These are phyloP conservation scores for Hystrix cristata DNA, from an alignment of 2,113 vertebrate genomes.

Conservation along the genomic window DNA sequence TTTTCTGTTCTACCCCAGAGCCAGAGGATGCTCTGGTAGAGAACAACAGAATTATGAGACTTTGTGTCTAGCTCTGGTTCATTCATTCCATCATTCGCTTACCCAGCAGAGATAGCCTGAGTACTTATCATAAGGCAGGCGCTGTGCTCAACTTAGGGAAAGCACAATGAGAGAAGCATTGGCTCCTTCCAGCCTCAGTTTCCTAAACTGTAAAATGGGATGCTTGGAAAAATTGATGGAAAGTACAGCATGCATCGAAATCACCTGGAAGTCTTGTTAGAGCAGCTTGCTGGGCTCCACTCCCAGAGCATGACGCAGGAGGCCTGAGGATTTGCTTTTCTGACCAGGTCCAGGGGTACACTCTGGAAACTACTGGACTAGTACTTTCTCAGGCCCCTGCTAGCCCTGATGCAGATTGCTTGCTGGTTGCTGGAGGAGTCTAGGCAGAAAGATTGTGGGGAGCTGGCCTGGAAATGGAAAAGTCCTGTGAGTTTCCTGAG, in stretches of 20 bases:
- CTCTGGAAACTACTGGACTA: background rate
- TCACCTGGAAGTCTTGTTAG: background rate
- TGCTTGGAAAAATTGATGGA: background rate
- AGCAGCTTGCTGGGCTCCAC: background rate
- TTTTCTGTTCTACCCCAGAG: background rate
- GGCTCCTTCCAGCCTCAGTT: background rate
- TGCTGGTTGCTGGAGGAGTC: background rate
- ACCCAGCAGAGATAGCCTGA: background rate
- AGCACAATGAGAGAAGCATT: background rate
- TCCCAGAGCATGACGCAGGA: background rate
- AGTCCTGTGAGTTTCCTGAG: constrained; percentile 40
- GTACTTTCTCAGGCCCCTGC: background rate
- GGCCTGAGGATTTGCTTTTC: background rate
- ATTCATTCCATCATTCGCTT: background rate
- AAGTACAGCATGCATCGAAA: background rate
- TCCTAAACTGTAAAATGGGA: background rate
- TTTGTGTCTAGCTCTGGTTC: background rate
- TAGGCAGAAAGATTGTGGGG: constrained; percentile 27
- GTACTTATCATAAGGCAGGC: background rate
- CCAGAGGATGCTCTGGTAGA: background rate
- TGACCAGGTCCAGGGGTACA: background rate
- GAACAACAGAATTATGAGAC: background rate
- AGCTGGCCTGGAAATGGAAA: constrained; percentile 1
- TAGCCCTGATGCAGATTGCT: background rate
- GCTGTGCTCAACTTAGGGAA: background rate